These are phyloP conservation scores for Corydoras maculifer DNA, from an alignment of 2,113 vertebrate species.

Conservation along the genomic window DNA sequence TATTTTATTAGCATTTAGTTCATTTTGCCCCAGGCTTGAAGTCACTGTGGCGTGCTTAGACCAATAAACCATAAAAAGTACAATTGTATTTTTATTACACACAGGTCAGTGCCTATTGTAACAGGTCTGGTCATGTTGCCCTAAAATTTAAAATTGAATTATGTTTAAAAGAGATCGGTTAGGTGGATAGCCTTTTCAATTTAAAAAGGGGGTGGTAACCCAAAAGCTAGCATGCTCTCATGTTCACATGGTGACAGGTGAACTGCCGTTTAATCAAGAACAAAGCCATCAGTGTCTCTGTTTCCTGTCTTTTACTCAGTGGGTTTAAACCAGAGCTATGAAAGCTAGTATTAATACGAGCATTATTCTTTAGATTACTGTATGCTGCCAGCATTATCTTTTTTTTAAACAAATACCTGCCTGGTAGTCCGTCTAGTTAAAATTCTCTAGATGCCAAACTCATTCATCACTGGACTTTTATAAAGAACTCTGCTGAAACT, in stretches of 20 bases:
- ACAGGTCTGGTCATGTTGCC: slow-evolving; percentile 9
- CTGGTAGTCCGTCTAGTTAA: slow-evolving; percentile 40
- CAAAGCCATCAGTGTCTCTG: slow-evolving; percentile 48
- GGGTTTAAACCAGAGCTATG: slow-evolving; percentile 26
- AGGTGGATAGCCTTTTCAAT: slow-evolving; percentile 23
- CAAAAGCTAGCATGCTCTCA: slow-evolving; percentile 2
- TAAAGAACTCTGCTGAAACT: slow-evolving; percentile 32
- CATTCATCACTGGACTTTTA: slow-evolving; percentile 19
- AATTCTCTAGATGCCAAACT: slow-evolving; percentile 34
- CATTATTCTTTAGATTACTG: slow-evolving; percentile 13
- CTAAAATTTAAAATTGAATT: slow-evolving; percentile 20
- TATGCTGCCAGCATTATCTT: slow-evolving; percentile 32
- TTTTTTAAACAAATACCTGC: slow-evolving; percentile 46
- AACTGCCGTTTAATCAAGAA: slow-evolving; percentile 33
- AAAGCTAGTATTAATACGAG: slow-evolving; percentile 9
- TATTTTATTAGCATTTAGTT: background rate
- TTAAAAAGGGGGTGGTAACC: slow-evolving; percentile 34
- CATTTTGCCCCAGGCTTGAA: background rate
- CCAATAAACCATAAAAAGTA: slow-evolving; percentile 30
- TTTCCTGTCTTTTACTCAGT: slow-evolving; percentile 29
- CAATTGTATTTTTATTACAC: slow-evolving; percentile 30
- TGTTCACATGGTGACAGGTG: slow-evolving; percentile 37
- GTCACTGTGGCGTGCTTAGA: slow-evolving; percentile 14
- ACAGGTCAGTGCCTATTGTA: slow-evolving; percentile 22
- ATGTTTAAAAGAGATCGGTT: slow-evolving; percentile 27